Percentiles rank a stretch among this genome's conserved stretches.
These are phyloP conservation scores for Antitype chi DNA, from an alignment of 2,888 invertebrate genomes.

Conservation along the genomic window DNA sequence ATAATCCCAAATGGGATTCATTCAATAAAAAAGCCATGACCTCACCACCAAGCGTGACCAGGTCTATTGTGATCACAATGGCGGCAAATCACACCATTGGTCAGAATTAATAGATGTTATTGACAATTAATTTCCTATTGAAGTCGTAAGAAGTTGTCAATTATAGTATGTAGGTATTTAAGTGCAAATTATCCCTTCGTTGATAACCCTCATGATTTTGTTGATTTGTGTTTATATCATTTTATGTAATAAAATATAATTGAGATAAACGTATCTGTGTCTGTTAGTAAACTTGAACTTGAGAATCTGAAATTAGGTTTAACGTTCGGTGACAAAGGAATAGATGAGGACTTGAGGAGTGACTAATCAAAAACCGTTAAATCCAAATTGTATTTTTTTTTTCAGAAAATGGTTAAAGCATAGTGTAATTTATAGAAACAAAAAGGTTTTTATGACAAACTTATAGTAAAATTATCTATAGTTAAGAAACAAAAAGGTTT, in stretches of 20 bases:
- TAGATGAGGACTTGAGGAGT: no score
- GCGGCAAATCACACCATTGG: conserved; percentile 78
- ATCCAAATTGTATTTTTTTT: no score
- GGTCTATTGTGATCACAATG: conserved; percentile 78
- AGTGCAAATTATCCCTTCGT: conserved; percentile 32
- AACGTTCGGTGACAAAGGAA: no score
- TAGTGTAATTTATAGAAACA: no score
- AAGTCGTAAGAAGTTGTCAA: conserved; percentile 45
- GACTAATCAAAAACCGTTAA: no score
- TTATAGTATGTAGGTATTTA: conserved; percentile 49
- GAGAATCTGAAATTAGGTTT: no score
- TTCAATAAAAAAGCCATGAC: conserved; percentile 86
- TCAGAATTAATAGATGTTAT: conserved; percentile 65
- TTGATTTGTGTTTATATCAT: not conserved
- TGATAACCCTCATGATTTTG: not conserved
- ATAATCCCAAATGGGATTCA: conserved; percentile 81
- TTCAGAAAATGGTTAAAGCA: no score
- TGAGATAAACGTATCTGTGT: no score
- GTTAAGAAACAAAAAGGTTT: no score
- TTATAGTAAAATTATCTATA: no score
- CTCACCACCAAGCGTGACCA: conserved; percentile 73
- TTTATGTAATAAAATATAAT: not conserved
- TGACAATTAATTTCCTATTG: conserved; percentile 67
- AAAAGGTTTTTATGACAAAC: no score
- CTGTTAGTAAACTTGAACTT: no score